phyloP scores from a whole-genome alignment of 1,140 invertebrate species.

The Sycophaga agraensis region DNA sequence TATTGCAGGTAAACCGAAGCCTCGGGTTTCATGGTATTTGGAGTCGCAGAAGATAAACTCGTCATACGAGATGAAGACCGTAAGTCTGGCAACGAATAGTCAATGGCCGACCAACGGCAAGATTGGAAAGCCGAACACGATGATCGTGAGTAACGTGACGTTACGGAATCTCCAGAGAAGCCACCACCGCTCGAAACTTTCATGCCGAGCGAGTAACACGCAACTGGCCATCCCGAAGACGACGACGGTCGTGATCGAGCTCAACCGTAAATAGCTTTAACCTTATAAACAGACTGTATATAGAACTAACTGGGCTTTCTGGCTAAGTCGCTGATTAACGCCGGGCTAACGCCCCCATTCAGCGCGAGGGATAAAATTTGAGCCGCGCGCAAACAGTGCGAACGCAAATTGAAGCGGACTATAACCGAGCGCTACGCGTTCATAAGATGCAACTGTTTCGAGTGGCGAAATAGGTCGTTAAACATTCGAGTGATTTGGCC shows the following conservation, averaged over 20 bases:
- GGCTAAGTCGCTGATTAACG: too few relatives aligned
- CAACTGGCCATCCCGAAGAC: constrained; percentile 59
- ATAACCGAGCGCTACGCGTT: too few relatives aligned
- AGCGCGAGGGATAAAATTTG: too few relatives aligned
- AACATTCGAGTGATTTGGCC: too few relatives aligned
- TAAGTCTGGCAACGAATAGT: neutral
- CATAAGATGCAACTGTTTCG: too few relatives aligned
- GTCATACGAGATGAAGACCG: constrained; percentile 50
- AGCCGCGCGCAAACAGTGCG: too few relatives aligned
- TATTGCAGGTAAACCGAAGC: constrained; percentile 62
- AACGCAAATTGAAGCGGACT: too few relatives aligned
- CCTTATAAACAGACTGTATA: too few relatives aligned
- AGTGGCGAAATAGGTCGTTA: too few relatives aligned
- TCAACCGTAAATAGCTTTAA: constrained; percentile 62
- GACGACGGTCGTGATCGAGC: constrained; percentile 62
- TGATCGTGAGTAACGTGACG: constrained; percentile 61
- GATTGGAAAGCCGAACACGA: constrained; percentile 10
- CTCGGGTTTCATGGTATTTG: constrained; percentile 62
- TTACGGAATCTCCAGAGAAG: constrained; percentile 53
- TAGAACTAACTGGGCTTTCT: too few relatives aligned
- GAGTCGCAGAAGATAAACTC: constrained; percentile 61
- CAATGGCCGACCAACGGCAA: neutral
- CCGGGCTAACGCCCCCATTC: too few relatives aligned
- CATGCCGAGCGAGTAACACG: constrained; percentile 67
- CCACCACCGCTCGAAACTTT: constrained; percentile 61